Base-by-base conservation (phyloP, 2,113 vertebrate species). In the Chionis minor region DNA sequence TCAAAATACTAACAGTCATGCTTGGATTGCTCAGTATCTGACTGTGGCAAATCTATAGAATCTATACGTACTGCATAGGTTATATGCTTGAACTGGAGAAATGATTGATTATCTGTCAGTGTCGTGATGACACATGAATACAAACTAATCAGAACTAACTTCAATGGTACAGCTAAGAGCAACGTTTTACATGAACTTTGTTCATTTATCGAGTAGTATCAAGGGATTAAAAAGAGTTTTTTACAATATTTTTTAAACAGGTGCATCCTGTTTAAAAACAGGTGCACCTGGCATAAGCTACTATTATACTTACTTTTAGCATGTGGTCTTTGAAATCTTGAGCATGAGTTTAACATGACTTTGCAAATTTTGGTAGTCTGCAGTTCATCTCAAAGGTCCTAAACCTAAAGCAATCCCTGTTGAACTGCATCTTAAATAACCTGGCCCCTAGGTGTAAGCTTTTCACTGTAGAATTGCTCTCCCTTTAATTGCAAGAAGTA, bases 21-120 rank as follows among this genome's bases (percentile, higher is more conserved):
- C 56, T 91, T 81, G 86, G 86, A 92, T 67, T 87, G 88, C 69
- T 93, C 86, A 96, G 79, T 86, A 81, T 81, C 80, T 93, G 69
- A 35, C 71, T 69, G 11, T 70, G 33, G 65, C 65, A 56, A 69
- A 92, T 28, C 56, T 72, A 86, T 14, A 67, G 33, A 65, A 93
- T 12, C 27, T 63, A 14, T 67, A 35, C 12, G 45, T 44, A 86
- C 58, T 61, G 23, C 66, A 22, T 27, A 56, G 14, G 17, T 67
- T 88, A 59, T 4, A 56, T 9, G 20, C 22, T 10, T 10, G 16
- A 83, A 62, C 17, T 51, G 45, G 80, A 90, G 42, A 90, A 78
- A 86, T 38, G 2, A 63, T 20, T 3, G 1, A 45, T 82, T 69
- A 69, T 30, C 52, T 81, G 23, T 44, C 52, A 56, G 35, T 49